Evolutionary conservation across 2,888 invertebrate species (phyloP).

Genomic region (Lamellibrachia satsuma): DNA sequence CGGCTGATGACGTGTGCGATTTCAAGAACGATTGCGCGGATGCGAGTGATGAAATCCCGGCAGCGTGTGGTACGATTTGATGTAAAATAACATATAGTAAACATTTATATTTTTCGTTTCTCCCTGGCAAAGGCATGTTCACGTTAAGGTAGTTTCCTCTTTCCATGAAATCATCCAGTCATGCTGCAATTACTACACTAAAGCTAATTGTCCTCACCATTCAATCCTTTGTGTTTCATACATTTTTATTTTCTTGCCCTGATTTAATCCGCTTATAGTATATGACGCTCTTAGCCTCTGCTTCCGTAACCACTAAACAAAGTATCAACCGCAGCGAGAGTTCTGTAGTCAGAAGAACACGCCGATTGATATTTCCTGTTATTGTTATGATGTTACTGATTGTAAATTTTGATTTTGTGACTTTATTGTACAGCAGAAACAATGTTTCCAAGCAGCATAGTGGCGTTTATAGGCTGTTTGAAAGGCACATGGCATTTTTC

Average conservation of each 20-base stretch:
- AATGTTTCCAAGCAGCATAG: too few species aligned
- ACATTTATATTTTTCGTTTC: too few species aligned
- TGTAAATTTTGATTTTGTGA: too few species aligned
- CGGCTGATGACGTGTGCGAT: slow-evolving; percentile 47
- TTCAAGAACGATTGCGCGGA: slow-evolving; percentile 46
- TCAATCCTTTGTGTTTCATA: not conserved
- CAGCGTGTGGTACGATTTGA: not conserved
- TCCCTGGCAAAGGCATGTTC: too few species aligned
- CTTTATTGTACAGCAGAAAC: too few species aligned
- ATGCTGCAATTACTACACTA: too few species aligned
- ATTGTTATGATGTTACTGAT: not conserved
- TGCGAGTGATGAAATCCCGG: slow-evolving; percentile 33
- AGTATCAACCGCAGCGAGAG: not conserved
- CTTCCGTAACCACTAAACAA: not conserved
- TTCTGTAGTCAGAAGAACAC: not conserved
- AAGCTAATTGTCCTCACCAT: too few species aligned
- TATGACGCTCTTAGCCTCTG: not conserved
- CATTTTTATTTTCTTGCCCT: not conserved
- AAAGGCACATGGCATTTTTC: too few species aligned
- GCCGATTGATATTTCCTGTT: not conserved
- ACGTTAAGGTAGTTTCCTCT: too few species aligned
- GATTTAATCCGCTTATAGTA: not conserved
- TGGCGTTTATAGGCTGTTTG: too few species aligned
- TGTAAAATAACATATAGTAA: not conserved
- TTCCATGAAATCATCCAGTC: too few species aligned